Evolutionary conservation across 2,113 vertebrate species (phyloP), one percentile per base, ranked within the genome.

Genomic region (Anser cygnoides): DNA sequence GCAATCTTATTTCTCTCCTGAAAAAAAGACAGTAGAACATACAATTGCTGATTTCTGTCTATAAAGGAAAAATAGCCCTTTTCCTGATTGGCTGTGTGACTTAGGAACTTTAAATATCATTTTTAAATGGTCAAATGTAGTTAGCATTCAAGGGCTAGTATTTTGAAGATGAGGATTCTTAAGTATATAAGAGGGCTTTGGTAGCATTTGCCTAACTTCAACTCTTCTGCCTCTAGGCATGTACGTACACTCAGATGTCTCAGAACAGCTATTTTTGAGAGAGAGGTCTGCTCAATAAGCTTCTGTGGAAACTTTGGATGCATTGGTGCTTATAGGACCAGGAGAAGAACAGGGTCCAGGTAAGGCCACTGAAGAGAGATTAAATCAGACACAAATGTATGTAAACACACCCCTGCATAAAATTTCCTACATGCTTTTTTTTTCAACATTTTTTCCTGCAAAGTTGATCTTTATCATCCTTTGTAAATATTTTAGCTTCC

Each of bases 231-330:
- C 19, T 65, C 13, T 13, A 31, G 23, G 4, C 28, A 9, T 50
- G 3, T 22, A 22, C 21, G 3, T 54, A 52, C 10, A 26, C 33
- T 11, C 54, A 28, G 39, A 62, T 19, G 18, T 84, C 39, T 73
- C n/a, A 54, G 15, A 77, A 35, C 43, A 78, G 46, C 7, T 31
- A 1, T 77, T 84, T 87, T 71, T 80, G 75, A 74, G 57, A 35
- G 20, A 50, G 2, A 4, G 21, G 3, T 28, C 28, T 55, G 28
- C 26, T 59, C 3, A 2, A 8, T n/a, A n/a, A 4, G 52, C 17
- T 79, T 67, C 78, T 67, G 28, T 33, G 33, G 49, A 84, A 91
- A 77, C 13, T 4, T 75, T 66, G 39, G 33, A 49, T 62, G 20
- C 19, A 37, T 4, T 35, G 62, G 19, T 29, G 43, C 41, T 87